A percentile compares a stretch with the other conserved stretches of the same genome.
Conservation (phyloP, 1,140 invertebrate species). For the Sarcophaga bullata region DNA sequence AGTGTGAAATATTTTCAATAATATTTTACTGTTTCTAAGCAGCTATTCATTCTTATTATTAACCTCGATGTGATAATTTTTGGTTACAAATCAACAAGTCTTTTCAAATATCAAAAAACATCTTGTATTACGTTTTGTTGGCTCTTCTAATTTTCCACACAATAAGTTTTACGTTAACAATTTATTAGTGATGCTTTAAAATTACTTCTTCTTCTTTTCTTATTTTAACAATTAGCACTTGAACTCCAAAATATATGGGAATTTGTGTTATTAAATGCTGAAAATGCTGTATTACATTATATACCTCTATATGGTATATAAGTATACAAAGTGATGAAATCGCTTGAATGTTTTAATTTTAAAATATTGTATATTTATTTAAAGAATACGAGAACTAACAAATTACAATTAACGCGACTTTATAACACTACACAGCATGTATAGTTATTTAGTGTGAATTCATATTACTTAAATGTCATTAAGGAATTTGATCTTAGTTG, state of each 20-base stretch:
- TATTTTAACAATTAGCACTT: background rate
- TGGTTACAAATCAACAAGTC: background rate
- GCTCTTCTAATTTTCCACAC: background rate
- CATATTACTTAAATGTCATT: too few species aligned
- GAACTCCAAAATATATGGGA: background rate
- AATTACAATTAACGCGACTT: too few species aligned
- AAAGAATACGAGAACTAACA: too few species aligned
- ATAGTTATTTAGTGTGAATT: too few species aligned
- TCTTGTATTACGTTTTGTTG: background rate
- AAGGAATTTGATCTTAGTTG: too few species aligned
- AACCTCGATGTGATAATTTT: background rate
- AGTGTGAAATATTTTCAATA: conserved; percentile 8
- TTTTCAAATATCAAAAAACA: background rate
- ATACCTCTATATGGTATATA: too few species aligned
- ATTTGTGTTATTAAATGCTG: too few species aligned
- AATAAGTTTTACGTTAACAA: background rate
- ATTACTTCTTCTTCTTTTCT: background rate
- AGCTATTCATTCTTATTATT: background rate
- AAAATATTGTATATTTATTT: too few species aligned
- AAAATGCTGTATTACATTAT: too few species aligned
- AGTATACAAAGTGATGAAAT: too few species aligned
- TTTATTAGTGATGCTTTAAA: conserved; percentile 2
- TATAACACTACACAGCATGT: too few species aligned
- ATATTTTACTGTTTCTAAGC: background rate
- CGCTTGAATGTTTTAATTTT: too few species aligned